These are phyloP conservation scores for Lochmaea capreae DNA, from an alignment of 2,888 invertebrate genomes.

Conservation along the genomic window DNA sequence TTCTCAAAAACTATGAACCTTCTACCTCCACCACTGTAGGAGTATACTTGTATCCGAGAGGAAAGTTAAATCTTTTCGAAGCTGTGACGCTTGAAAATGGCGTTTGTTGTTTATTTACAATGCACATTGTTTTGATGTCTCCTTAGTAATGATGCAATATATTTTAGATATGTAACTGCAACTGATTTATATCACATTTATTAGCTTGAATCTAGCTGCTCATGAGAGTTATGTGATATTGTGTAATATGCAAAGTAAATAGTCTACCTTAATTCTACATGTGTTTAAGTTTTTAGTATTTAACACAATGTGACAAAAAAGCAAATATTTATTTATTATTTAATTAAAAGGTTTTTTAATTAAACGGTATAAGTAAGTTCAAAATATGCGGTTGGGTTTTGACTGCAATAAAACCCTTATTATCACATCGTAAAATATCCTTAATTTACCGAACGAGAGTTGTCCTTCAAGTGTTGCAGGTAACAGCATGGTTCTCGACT, in stretches of 20 bases:
- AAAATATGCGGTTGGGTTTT: too few relatives aligned
- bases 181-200: conserved; percentile 5
- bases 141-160: not conserved
- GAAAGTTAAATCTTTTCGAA: conserved; percentile 44
- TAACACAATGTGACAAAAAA: too few relatives aligned
- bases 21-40: conserved; percentile 29
- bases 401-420: too few relatives aligned
- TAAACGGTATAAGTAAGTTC: too few relatives aligned
- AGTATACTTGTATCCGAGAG: conserved; percentile 32
- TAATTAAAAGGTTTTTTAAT: too few relatives aligned
- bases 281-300: too few relatives aligned
- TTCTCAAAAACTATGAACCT: not conserved
- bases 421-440: too few relatives aligned
- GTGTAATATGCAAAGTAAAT: not conserved
- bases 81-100: conserved; percentile 48
- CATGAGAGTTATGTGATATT: not conserved
- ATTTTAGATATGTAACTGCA: not conserved
- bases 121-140: conserved; percentile 22
- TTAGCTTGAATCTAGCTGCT: not conserved
- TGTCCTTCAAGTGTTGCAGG: too few relatives aligned
- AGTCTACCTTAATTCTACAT: not conserved
- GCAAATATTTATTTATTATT: too few relatives aligned
- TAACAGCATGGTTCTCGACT: too few relatives aligned
- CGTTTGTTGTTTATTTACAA: conserved; percentile 37
- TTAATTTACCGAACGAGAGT: too few relatives aligned